Evolutionary conservation across 1,140 invertebrate species (phyloP).

Genomic region (Heliconius hermathena): DNA sequence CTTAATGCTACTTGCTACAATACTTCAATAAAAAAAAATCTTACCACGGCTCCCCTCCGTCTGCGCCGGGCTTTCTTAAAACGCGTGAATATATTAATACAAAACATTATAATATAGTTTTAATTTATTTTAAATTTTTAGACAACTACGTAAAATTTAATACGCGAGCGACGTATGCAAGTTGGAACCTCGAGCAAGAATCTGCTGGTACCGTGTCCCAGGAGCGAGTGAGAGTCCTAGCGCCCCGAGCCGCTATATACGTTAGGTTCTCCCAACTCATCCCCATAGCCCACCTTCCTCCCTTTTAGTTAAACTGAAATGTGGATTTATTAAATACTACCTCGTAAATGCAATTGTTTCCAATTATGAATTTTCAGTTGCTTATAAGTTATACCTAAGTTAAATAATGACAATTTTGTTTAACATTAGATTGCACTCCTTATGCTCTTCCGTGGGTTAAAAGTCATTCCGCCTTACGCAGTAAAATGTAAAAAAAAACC

Average conservation of each 20-base stretch:
- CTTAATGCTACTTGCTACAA: too few relatives aligned
- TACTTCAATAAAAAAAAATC: not conserved
- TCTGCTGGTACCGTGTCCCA: not conserved
- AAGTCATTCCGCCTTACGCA: too few relatives aligned
- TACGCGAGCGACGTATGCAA: not conserved
- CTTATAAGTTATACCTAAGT: too few relatives aligned
- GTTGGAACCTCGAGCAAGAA: not conserved
- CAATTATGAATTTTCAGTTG: too few relatives aligned
- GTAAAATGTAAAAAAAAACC: too few relatives aligned
- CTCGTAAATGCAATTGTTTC: not conserved
- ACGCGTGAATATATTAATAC: not conserved
- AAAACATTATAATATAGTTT: slow-evolving; percentile 12
- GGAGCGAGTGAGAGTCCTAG: slow-evolving; percentile 13
- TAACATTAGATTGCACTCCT: too few relatives aligned
- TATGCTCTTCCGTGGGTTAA: too few relatives aligned
- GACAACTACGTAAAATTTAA: not conserved
- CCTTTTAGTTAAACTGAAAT: not conserved
- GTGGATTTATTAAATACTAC: not conserved
- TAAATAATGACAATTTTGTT: too few relatives aligned
- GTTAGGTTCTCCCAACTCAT: slow-evolving; percentile 4
- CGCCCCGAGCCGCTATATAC: slow-evolving; percentile 13
- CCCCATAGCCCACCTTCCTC: slow-evolving; percentile 3
- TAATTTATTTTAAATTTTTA: not conserved
- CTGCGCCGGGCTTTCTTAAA: not conserved
- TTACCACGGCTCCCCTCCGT: not conserved